Evolutionary conservation across 2,888 invertebrate species (phyloP), one percentile per base, ranked within the genome.

Genomic region (Heliconius ismenius): DNA sequence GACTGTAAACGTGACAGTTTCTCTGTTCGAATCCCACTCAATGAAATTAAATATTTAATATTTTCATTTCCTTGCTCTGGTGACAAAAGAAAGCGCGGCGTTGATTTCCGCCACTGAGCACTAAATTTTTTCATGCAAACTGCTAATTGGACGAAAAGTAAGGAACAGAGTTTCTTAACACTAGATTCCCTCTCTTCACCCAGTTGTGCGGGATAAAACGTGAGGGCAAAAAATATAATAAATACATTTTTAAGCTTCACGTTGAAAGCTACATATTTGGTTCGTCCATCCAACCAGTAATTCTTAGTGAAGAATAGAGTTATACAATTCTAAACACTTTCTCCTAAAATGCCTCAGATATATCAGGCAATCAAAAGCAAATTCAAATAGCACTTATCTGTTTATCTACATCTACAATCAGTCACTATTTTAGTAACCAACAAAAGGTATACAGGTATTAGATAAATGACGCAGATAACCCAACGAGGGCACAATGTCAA

Each of bases 391-490:
- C 18, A 9, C 13, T 26, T 24, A 18, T 11, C 24, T 15, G 13
- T 65, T 24, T 39, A 24, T 67, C 24, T 39, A 26, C 18, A 9
- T 67, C 24, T 24, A 67, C 24, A 39, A 67, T 67, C 67, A 43
- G 24, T 67, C 24, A 39, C 24, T 24, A 39, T 67, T 67, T 43
- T 67, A 39, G 24, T 67, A 1, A 43, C 24, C 39, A 67, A 67
- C 67, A 67, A 67, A 49, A 67, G 24, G 39, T 24, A 62, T 62
- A 13, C 24, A 62, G 24, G 39, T 32, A 10, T 39, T 39, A 67
- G 67, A 67, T 67, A 67, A 67, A 67, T 67, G 67, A 67, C 67
- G 7, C 6, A 24, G 26, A 67, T 67, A 43, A 26, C 39, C 15
- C 67, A 43, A 26, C n/a, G 39, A 43, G 18, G 65, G 24, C 67